Evolutionary conservation across 2,888 invertebrate species (phyloP), one percentile per base, ranked within the genome.

Genomic region (Caenorhabditis macrosperma): DNA sequence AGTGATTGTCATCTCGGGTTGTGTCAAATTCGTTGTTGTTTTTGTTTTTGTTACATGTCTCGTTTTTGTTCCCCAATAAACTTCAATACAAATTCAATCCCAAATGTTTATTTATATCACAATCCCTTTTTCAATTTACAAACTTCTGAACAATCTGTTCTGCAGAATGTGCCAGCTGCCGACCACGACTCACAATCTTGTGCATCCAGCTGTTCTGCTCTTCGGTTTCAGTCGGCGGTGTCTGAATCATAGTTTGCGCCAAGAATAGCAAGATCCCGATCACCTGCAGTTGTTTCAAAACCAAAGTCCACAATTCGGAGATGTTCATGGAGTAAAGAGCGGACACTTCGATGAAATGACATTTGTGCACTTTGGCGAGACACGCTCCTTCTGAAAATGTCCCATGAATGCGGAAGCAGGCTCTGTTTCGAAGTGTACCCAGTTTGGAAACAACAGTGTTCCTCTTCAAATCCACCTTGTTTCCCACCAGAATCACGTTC

Each of bases 401-500:
- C 24, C 15, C 12, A 26, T 30, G 10, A 9, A 57, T 10, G 28
- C 2, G 30, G 33, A 17, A 24, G 10, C 4, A 57, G 33, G 17
- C 5, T 4, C 38, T 30, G 7, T 9, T 7, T 7, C 10, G 35
- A 28, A 26, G 30, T n/a, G 17, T 20, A 61, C 89, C 89, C 24
- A 89, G 82, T 41, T 82, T 77, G 5, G 84, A 81, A 33, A 89
- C 87, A 10, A 86, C 83, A 71, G 88, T 83, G 54, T 87, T 88
- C 66, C 89, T 50, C 59, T 89, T 88, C 64, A 89, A 69, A 59
- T 89, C 89, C n/a, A 87, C 71, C 67, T 89, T 89, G 63, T 89
- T 89, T n/a, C 84, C 89, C 17, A 89, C 83, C 17, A 89, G 75
- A 35, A 89, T 77, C 2, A 85, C 67, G 30, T 81, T 82, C 5